Base-by-base conservation (phyloP, 2,888 invertebrate species). In the Oconnorella tubifera region DNA sequence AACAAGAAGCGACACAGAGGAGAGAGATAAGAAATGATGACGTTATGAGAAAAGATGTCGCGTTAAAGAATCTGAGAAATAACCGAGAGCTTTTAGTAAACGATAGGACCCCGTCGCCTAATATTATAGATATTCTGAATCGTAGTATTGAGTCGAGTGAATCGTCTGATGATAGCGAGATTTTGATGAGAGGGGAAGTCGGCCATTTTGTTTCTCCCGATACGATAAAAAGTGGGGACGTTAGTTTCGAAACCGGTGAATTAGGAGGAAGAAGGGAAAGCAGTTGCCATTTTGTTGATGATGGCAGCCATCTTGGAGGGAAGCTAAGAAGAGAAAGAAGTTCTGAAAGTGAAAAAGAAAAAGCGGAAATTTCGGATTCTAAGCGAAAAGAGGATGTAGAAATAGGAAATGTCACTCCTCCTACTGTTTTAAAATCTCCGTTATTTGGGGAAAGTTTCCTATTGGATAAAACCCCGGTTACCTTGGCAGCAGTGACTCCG, bases 331-430 rank as follows among this genome's bases (percentile, higher is more conserved):
- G 53, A 27, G 53, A 32, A 6, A 31, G 56, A 19, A 56, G 33
- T 6, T 59, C 60, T 0, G 69, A 69, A 6, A 63, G 65, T 19
- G 70, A 70, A 48, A 70, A 70, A 53, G 70, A 70, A 25, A 53
- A 51, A 4, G 70, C 67, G 4, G 70, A 70, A 23, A 33, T 63
- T 1, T 69, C 68, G 25, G 65, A 63, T 2, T 55, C 62, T 50
- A 70, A 70, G 51, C 51, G 60, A 25, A 51, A 50, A 33, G 70
- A 70, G 51, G 70, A 70, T 32, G 33, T 55, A n/a, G 68, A 70
- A 40, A 51, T 70, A n/a, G 68, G 59, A 23, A 64, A 55, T 40
- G 40, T 64, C 33, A 53, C 33, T n/a, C 53, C 55, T 6, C 55
- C 60, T n/a, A 53, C 56, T 27, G 10, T 27, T 56, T n/a, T n/a